These are phyloP conservation scores for Lichenostomus cassidix DNA, from an alignment of 2,113 vertebrate genomes.

Conservation along the genomic window DNA sequence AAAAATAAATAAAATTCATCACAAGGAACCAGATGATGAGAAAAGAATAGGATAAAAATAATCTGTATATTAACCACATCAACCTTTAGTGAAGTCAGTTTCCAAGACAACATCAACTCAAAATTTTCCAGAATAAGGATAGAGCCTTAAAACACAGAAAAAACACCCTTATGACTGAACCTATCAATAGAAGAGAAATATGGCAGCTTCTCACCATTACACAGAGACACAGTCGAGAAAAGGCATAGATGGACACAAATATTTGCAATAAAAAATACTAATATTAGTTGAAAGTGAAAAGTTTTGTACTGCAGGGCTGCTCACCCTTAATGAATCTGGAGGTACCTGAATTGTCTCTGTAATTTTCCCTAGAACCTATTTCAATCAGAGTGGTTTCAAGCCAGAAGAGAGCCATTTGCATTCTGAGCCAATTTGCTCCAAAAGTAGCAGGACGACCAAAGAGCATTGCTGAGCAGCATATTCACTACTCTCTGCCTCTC, in stretches of 20 bases:
- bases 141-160: neutral
- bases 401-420: neutral
- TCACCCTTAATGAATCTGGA: neutral
- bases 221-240: neutral
- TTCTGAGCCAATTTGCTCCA: neutral
- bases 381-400: neutral
- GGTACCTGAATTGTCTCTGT: neutral
- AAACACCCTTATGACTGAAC: neutral
- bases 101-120: slow-evolving; percentile 48
- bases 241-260: neutral
- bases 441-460: neutral
- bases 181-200: neutral
- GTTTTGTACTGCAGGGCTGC: neutral
- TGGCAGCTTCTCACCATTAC: neutral
- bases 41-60: slow-evolving; percentile 34
- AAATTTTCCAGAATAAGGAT: neutral
- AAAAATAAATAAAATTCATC: neutral
- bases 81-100: slow-evolving; percentile 30
- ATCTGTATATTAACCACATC: neutral
- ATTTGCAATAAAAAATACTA: neutral
- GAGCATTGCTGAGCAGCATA: neutral
- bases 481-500: neutral
- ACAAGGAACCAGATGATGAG: neutral
- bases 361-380: neutral
- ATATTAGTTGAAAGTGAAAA: neutral